Conservation (phyloP, 2,888 invertebrate species). For the Pecten maximus region DNA sequence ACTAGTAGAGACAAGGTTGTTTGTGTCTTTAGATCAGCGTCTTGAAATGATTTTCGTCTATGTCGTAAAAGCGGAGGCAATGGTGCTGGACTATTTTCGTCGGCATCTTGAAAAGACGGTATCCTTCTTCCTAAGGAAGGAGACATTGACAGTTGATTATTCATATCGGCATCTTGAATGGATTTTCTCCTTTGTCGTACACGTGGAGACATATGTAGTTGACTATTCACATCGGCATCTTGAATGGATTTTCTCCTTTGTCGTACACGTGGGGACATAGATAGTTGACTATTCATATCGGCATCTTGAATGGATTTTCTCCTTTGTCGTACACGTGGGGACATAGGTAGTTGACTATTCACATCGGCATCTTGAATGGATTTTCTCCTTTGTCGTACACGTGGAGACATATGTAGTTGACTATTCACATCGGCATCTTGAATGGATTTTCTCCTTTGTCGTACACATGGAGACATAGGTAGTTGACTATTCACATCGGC, state of each 20-base stretch:
- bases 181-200: background rate
- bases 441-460: too few relatives aligned
- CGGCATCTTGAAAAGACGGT: background rate
- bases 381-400: background rate
- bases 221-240: background rate
- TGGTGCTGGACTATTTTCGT: background rate
- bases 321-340: background rate
- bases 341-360: background rate
- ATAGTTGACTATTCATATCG: background rate
- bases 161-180: background rate
- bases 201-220: background rate
- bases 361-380: background rate
- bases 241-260: background rate
- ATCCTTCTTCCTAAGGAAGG: background rate
- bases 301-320: background rate
- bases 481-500: background rate
- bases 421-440: too few relatives aligned
- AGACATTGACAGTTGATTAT: background rate
- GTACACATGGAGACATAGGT: background rate
- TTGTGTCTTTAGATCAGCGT: background rate
- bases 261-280: background rate
- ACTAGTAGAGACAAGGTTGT: background rate
- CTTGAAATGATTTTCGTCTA: background rate
- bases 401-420: too few relatives aligned
- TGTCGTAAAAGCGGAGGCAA: too few relatives aligned